Conservation (phyloP, 2,797 vertebrate species). For the Malacoraja senta region DNA sequence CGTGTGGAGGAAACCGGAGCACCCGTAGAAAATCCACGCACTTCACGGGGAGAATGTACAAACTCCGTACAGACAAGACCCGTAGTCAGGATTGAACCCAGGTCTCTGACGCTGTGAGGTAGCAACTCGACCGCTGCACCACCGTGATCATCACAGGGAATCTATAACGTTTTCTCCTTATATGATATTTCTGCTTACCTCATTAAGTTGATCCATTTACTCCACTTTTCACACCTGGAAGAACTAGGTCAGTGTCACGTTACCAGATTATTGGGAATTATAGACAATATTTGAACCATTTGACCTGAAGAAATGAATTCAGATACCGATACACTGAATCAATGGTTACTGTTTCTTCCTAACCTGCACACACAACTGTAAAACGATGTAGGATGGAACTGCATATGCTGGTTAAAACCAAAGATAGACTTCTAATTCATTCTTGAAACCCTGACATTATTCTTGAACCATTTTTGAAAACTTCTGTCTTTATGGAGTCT, state of each 20-base stretch:
- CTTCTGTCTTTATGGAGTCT: background rate
- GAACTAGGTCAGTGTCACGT: background rate
- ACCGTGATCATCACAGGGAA: background rate
- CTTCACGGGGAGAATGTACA: too few relatives aligned
- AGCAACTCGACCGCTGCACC: too few relatives aligned
- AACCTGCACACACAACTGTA: background rate
- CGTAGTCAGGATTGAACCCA: too few relatives aligned
- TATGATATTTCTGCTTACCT: background rate
- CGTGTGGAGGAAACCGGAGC: too few relatives aligned
- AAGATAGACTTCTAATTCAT: background rate
- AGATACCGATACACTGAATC: background rate
- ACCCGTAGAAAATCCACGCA: too few relatives aligned
- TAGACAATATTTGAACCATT: background rate
- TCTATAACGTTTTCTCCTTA: background rate
- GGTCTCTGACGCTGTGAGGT: too few relatives aligned
- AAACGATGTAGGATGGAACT: too few relatives aligned
- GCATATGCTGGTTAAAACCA: background rate
- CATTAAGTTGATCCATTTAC: background rate
- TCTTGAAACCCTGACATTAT: background rate
- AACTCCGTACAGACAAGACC: too few relatives aligned
- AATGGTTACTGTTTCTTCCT: background rate
- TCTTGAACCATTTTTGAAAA: background rate
- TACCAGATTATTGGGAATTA: background rate
- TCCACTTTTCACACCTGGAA: background rate
- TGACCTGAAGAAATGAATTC: background rate